Base-by-base conservation (phyloP, 2,888 invertebrate genomes). In the Drosophila pseudotakahashii region DNA sequence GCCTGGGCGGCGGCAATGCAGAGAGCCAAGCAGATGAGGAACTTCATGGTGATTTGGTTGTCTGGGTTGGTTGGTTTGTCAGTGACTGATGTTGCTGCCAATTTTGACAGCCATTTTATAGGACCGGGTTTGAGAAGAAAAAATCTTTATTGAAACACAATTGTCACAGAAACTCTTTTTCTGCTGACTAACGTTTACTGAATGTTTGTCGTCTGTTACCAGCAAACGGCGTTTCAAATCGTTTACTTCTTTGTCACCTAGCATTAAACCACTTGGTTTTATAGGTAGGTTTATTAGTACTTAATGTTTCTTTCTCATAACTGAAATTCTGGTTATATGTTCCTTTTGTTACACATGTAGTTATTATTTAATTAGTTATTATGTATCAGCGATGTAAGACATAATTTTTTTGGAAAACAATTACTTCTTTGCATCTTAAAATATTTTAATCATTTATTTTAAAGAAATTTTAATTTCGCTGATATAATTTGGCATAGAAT, bases 1-100 rank as follows among this genome's bases (percentile, higher is more conserved):
- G 48, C 48, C 34, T 48, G 48, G 19, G 48, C 34, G 34, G 48
- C 48, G 34, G 48, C 48, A 7, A 48, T 48, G 48, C 32, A 48
- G 16, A 48, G 34, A 14, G 48, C 14, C 34, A 48, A 34, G 19
- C 34, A 48, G 19, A 48, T 34, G 48, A 48, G 34, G 48, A 48
- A 48, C 48, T 48, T 48, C 48, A 48, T 48, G 34, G 16, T 48
- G 48, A 34, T 13, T 34, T 48, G 34, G 34, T 48, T 34, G 34
- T 7, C 32, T 2, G 34, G 48, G 13, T 48, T 48, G 32, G 4
- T 34, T 48, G 48, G 32, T 19, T 34, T 10, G 34, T 48, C 32
- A 34, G 34, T 19, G 7, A 34, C 48, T 48, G 48, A 48, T 48
- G 14, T 14, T 44, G 19, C 2, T 19, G 19, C 19, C 19, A 19